A percentile compares a stretch with the other conserved stretches of the same genome.
Conservation (phyloP, 1,140 invertebrate genomes). For the Ganaspis sp. region DNA sequence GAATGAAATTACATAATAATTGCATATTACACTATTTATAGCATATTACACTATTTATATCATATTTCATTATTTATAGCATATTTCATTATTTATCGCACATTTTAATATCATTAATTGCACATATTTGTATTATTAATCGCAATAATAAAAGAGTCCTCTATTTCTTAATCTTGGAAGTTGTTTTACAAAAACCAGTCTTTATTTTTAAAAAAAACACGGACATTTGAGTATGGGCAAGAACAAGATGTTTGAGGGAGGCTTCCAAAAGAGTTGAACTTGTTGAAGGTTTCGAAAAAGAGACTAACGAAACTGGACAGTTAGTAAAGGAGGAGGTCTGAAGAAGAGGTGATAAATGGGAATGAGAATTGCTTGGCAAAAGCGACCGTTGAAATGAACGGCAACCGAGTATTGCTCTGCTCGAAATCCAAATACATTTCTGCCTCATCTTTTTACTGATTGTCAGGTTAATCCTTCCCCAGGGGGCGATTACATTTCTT, state of each 20-base stretch:
- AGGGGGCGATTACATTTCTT: not conserved
- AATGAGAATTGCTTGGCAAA: conserved; percentile 71
- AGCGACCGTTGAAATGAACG: conserved; percentile 47
- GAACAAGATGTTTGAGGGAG: conserved; percentile 24
- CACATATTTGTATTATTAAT: too few species aligned
- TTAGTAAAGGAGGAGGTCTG: conserved; percentile 59
- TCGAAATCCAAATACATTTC: conserved; percentile 59
- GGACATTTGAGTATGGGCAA: not conserved
- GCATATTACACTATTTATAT: too few species aligned
- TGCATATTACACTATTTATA: too few species aligned
- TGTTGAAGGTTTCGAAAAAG: conserved; percentile 40
- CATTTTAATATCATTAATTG: too few species aligned
- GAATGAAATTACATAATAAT: too few species aligned
- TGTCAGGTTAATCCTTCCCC: conserved; percentile 32
- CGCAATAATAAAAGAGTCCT: too few species aligned
- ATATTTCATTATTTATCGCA: too few species aligned
- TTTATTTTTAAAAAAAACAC: too few species aligned
- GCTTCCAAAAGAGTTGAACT: conserved; percentile 44
- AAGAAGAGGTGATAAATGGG: conserved; percentile 70
- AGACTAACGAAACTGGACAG: conserved; percentile 39
- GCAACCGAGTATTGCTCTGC: conserved; percentile 32
- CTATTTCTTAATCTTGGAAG: conserved; percentile 29
- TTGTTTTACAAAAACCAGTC: too few species aligned
- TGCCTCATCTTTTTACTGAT: conserved; percentile 26
- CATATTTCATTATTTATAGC: too few species aligned